These are phyloP conservation scores for Troides aeacus DNA, from an alignment of 2,888 invertebrate genomes.

Conservation along the genomic window DNA sequence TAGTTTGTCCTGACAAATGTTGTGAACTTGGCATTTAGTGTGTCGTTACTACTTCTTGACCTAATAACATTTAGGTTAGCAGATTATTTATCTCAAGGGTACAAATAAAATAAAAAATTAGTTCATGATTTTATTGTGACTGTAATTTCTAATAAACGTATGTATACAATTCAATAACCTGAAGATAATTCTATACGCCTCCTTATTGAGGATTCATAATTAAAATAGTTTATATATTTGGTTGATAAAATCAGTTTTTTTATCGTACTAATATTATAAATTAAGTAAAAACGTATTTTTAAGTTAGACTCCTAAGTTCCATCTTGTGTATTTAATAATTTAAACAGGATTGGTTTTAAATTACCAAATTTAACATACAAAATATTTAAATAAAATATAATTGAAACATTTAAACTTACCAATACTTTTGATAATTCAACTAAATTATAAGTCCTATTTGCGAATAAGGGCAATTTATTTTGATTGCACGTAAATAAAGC, in stretches of 20 bases:
- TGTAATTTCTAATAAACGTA: neutral
- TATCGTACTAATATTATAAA: neutral
- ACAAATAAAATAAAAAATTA: neutral
- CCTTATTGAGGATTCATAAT: neutral
- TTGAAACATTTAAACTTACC: slow-evolving; percentile 43
- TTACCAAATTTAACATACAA: neutral
- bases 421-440: slow-evolving; percentile 37
- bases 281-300: neutral
- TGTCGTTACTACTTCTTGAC: neutral
- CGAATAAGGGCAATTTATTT: slow-evolving; percentile 37
- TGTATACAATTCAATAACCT: neutral
- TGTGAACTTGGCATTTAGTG: neutral
- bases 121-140: neutral
- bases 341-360: slow-evolving; percentile 5
- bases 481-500: slow-evolving; percentile 51
- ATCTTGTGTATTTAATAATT: neutral
- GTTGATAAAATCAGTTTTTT: neutral
- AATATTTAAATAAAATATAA: neutral
- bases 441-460: slow-evolving; percentile 35
- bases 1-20: neutral
- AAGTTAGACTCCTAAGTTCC: neutral
- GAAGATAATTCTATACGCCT: neutral
- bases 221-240: neutral
- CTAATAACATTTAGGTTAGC: neutral
- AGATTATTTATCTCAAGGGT: neutral